phyloP scores from a whole-genome alignment of 2,888 invertebrate genomes.

The Eupithecia exiguata region DNA sequence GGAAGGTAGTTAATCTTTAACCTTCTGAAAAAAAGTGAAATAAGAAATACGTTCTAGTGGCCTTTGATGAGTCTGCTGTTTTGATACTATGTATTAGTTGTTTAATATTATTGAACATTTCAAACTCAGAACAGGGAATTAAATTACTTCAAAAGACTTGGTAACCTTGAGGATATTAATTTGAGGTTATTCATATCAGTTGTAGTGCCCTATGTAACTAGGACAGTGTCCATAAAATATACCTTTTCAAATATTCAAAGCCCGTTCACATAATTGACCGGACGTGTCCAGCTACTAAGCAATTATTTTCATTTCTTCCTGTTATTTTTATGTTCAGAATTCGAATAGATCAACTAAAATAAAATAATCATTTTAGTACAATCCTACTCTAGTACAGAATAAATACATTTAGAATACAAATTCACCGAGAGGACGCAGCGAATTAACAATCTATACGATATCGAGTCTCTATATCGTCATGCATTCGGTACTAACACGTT shows the following conservation, averaged over 20 bases:
- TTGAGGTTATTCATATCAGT: not conserved
- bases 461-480: constrained; percentile 43
- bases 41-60: not conserved
- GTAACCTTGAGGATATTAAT: not conserved
- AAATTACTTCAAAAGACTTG: not conserved
- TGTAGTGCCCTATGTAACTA: constrained; percentile 15
- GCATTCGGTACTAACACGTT: constrained; percentile 55
- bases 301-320: constrained; percentile 36
- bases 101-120: not conserved
- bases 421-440: constrained; percentile 43
- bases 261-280: constrained; percentile 15
- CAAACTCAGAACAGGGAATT: not conserved
- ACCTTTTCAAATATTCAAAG: constrained; percentile 25
- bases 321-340: constrained; percentile 27
- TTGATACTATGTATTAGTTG: not conserved
- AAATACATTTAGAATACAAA: too few species aligned
- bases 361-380: constrained; percentile 62
- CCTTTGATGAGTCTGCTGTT: not conserved
- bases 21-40: not conserved
- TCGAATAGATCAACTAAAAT: constrained; percentile 53
- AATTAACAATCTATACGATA: not conserved
- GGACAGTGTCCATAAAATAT: constrained; percentile 17
- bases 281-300: constrained; percentile 20
- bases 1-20: not conserved
- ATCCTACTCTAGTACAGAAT: constrained; percentile 64